Evolutionary conservation across 2,797 vertebrate genomes (phyloP).

Genomic region (Tarsius wallacei): DNA sequence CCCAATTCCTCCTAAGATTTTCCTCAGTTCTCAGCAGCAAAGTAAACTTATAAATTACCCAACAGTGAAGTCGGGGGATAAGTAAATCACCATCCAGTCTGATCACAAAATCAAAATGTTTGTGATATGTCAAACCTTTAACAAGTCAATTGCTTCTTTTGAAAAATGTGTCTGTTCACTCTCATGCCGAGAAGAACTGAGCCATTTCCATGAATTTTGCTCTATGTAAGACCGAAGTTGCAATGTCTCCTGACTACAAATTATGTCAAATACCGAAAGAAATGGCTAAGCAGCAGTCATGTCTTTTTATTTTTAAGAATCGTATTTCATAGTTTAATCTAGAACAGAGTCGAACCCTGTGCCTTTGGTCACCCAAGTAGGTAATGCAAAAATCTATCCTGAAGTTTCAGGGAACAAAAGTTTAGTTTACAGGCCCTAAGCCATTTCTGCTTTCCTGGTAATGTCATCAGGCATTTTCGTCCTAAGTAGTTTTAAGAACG

Average conservation of each 20-base stretch:
- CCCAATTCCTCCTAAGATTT: constrained; percentile 57
- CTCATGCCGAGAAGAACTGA: constrained; percentile 28
- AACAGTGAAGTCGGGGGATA: constrained; percentile 52
- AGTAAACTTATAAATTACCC: constrained; percentile 76
- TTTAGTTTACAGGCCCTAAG: background rate
- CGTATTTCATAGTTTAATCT: constrained; percentile 70
- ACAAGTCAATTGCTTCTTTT: constrained; percentile 76
- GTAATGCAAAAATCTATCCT: constrained; percentile 23
- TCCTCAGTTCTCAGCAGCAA: constrained; percentile 48
- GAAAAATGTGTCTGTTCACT: constrained; percentile 46
- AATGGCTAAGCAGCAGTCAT: background rate
- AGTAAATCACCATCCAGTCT: constrained; percentile 68
- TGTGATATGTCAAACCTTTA: constrained; percentile 74
- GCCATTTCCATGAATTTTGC: constrained; percentile 52
- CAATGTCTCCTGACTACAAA: constrained; percentile 1
- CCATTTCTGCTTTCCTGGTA: background rate
- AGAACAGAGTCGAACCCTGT: background rate
- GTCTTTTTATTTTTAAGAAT: constrained; percentile 62
- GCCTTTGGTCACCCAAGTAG: constrained; percentile 43
- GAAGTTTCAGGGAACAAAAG: constrained; percentile 51
- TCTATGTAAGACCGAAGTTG: constrained; percentile 1
- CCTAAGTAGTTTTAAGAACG: constrained; percentile 22
- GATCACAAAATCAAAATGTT: constrained; percentile 78
- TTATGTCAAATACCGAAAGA: background rate
- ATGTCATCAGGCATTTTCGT: background rate